phyloP scores from a whole-genome alignment of 2,113 vertebrate genomes.

The Aspiorhynchus laticeps region DNA sequence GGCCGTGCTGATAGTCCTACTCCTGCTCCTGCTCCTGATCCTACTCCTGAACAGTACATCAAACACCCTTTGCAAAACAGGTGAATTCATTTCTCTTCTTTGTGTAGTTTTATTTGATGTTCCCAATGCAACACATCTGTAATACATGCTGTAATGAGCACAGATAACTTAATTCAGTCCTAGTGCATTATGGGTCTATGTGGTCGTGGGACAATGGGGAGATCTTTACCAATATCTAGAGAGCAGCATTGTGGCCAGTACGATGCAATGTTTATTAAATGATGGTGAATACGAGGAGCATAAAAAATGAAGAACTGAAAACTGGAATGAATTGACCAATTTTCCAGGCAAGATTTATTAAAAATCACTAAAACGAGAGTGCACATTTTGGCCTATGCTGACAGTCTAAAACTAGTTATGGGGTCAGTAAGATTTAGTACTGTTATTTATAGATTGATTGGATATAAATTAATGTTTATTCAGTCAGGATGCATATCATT shows the following conservation, averaged over 20 bases:
- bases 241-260: no score
- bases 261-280: not conserved
- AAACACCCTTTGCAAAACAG: slow-evolving; percentile 83
- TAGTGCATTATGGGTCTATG: slow-evolving; percentile 3
- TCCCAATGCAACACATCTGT: not conserved
- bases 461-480: not conserved
- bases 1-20: slow-evolving; percentile 62
- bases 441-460: not conserved
- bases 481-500: not conserved
- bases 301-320: not conserved
- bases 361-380: not conserved
- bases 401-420: not conserved
- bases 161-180: slow-evolving; percentile 20
- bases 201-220: no score
- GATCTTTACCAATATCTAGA: no score
- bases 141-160: not conserved
- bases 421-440: not conserved
- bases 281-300: not conserved
- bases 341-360: not conserved
- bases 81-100: slow-evolving; percentile 56
- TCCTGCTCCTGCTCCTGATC: slow-evolving; percentile 55
- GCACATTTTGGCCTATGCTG: not conserved
- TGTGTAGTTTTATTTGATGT: not conserved
- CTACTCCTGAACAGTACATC: slow-evolving; percentile 75
- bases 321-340: no score